phyloP scores from a whole-genome alignment of 2,113 vertebrate genomes.

The Paradisaea rubra region DNA sequence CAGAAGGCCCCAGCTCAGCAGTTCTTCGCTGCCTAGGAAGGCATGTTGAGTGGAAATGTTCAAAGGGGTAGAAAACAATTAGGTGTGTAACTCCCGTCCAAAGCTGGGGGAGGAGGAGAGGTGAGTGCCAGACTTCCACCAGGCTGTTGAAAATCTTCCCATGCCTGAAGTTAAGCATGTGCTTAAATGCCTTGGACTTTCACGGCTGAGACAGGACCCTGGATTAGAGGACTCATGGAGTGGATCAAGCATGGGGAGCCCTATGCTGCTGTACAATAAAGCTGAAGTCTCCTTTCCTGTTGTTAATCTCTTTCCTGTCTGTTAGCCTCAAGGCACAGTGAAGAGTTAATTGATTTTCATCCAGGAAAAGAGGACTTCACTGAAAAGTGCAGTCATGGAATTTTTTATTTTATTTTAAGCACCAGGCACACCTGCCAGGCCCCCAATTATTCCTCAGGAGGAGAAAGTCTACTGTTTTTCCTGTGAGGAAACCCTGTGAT shows the following conservation, averaged over 20 bases:
- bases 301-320: constrained; percentile 66
- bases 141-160: constrained; percentile 29
- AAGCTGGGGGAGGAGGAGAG: not conserved
- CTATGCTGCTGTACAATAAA: constrained; percentile 51
- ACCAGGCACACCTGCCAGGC: constrained; percentile 62
- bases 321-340: constrained; percentile 60
- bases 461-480: constrained; percentile 62
- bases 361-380: constrained; percentile 60
- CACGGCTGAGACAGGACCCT: not conserved
- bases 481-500: constrained; percentile 63
- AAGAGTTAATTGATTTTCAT: constrained; percentile 69
- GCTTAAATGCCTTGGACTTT: constrained; percentile 16
- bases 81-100: constrained; percentile 2
- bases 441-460: constrained; percentile 63
- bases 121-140: constrained; percentile 2
- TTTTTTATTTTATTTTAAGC: constrained; percentile 65
- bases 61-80: constrained; percentile 39
- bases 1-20: constrained; percentile 10
- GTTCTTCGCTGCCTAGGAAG: not conserved
- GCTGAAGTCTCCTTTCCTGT: constrained; percentile 57
- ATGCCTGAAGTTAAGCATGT: constrained; percentile 46
- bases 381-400: constrained; percentile 46
- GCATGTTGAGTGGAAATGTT: constrained; percentile 24
- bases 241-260: constrained; percentile 32
- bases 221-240: constrained; percentile 24